Evolutionary conservation across 2,888 invertebrate genomes (phyloP).

Genomic region (Altica lythri): DNA sequence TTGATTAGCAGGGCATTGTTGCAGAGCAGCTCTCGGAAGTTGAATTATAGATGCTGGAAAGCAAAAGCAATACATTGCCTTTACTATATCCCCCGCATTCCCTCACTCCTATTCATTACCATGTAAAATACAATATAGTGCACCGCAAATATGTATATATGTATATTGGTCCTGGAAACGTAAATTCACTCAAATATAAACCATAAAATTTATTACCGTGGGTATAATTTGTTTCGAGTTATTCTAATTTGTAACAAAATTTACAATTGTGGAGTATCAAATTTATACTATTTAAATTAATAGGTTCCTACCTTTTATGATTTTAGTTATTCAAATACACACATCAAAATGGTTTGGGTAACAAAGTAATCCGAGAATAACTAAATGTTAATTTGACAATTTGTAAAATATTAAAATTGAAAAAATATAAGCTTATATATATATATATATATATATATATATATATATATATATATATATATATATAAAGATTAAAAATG

Average conservation of each 20-base stretch:
- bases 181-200: slow-evolving; percentile 2
- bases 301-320: too few species aligned
- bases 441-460: too few species aligned
- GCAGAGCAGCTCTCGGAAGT: slow-evolving; percentile 29
- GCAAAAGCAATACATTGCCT: slow-evolving; percentile 25
- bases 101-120: slow-evolving; percentile 20
- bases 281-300: too few species aligned
- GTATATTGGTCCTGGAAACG: slow-evolving; percentile 6
- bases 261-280: too few species aligned
- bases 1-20: slow-evolving; percentile 40
- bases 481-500: too few species aligned
- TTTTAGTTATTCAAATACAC: too few species aligned
- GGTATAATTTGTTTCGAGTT: slow-evolving; percentile 10
- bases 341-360: too few species aligned
- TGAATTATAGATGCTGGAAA: slow-evolving; percentile 35
- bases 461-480: too few species aligned
- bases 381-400: too few species aligned
- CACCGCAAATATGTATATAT: slow-evolving; percentile 9
- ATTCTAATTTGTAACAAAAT: slow-evolving; percentile 10
- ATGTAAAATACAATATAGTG: slow-evolving; percentile 10
- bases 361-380: too few species aligned
- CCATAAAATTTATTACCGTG: slow-evolving; percentile 8
- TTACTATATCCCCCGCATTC: not conserved
- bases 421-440: too few species aligned
- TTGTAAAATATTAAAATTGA: too few species aligned